Conservation (phyloP, 2,797 vertebrate species). For the Poecilia gillii region DNA sequence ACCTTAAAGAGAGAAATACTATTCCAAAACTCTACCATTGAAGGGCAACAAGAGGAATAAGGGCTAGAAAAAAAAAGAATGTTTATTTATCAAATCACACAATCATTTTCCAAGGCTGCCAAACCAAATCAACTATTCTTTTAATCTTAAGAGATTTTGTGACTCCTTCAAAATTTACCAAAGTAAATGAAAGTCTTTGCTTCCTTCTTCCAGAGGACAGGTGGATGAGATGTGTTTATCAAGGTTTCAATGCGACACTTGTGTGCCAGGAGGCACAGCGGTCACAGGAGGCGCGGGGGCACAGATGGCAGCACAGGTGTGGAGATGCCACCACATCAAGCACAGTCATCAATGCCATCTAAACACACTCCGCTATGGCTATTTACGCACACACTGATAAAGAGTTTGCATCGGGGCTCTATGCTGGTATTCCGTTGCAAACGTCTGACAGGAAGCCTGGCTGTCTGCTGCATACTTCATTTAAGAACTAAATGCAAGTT, state of each 20-base stretch:
- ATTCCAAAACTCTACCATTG: neutral
- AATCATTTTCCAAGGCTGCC: neutral
- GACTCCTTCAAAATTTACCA: neutral
- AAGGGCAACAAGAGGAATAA: neutral
- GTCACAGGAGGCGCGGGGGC: conserved; percentile 66
- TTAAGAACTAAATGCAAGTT: conserved; percentile 67
- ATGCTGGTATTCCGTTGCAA: neutral
- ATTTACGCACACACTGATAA: conserved; percentile 34
- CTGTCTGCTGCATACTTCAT: conserved; percentile 24
- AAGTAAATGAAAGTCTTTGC: conserved; percentile 27
- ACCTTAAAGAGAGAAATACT: neutral
- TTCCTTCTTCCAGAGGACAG: conserved; percentile 61
- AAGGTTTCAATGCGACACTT: conserved; percentile 54
- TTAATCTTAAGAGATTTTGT: neutral
- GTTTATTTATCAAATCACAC: neutral
- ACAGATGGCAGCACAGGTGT: conserved; percentile 84
- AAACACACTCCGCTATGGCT: conserved; percentile 62
- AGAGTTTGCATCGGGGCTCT: conserved; percentile 18
- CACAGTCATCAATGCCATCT: conserved; percentile 73
- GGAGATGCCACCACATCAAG: conserved; percentile 79
- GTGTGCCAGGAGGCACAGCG: conserved; percentile 68
- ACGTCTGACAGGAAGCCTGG: conserved; percentile 33
- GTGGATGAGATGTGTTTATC: conserved; percentile 72
- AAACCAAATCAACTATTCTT: too few relatives aligned
- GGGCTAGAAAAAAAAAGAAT: neutral